Evolutionary conservation across 2,888 invertebrate genomes (phyloP), one percentile per base, ranked within the genome.

Genomic region (Rapana venosa): DNA sequence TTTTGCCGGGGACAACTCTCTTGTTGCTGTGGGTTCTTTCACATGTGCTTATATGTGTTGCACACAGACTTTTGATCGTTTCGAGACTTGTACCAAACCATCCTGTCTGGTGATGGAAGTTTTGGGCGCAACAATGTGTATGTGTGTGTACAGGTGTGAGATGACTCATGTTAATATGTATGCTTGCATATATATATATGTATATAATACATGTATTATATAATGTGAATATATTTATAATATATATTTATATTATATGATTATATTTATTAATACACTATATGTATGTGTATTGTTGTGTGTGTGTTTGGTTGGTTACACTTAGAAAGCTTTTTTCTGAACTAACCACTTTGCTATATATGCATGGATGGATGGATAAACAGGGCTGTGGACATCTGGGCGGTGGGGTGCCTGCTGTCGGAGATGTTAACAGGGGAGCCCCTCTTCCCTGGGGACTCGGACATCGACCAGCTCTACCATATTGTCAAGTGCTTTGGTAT

Each of bases 391-490:
- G 98, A 98, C 95, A 97, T 98, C 89, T 98, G 98, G 98, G 98
- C 98, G 0, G 97, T 98, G 5, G 98, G 98, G 0, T 98, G 98
- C 94, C 96, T 98, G 90, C 97, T 97, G 94, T 97, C 98, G 2
- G 98, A 98, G 96, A 98, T 98, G 97, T 96, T 98, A 96, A 98
- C 97, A 0, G 98, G 98, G 0, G 98, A 98, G 94, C 98, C 98
- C 0, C 96, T 98, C 88, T 98, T 98, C 96, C 98, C 98, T 0
- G 98, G 98, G 0, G 98, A 98, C 94, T 98, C 98, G 0, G 98
- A 98, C 95, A 98, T 98, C 89, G 98, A 98, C 95, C 98, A 98
- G 95, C 97, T 98, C 0, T 98, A 97, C 93, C 97, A 98, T 92
- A 98, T 98, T 92, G 97, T 98, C 77, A 97, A 97, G 96, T 97